These are phyloP conservation scores for Diceros bicornis DNA, from an alignment of 2,797 vertebrate genomes.

Conservation along the genomic window DNA sequence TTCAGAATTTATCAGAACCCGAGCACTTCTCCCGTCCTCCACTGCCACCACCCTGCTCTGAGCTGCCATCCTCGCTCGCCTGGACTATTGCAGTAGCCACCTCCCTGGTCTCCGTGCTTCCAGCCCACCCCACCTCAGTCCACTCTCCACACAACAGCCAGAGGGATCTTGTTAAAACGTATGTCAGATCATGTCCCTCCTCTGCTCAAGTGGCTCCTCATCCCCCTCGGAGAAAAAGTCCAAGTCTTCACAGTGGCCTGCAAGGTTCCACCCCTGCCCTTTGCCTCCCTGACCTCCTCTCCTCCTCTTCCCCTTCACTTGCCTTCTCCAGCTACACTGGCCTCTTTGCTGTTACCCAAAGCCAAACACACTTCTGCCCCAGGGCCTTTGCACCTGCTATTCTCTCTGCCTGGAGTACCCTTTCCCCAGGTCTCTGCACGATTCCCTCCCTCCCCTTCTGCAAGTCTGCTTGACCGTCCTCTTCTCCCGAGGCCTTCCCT, in stretches of 20 bases:
- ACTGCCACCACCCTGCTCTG: not conserved
- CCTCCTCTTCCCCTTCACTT: not conserved
- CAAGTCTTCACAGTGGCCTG: not conserved
- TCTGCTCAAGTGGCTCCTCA: not conserved
- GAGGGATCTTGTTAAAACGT: not conserved
- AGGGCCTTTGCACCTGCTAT: constrained; percentile 20
- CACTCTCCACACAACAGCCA: not conserved
- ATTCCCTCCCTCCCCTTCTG: not conserved
- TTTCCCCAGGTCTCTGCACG: not conserved
- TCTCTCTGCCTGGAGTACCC: not conserved
- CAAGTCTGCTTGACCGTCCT: not conserved
- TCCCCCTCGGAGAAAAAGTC: not conserved
- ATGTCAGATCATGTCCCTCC: not conserved
- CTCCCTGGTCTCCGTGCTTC: not conserved
- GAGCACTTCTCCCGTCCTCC: not conserved
- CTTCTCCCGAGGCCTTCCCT: not conserved
- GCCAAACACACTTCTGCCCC: not conserved
- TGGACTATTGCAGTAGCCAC: not conserved
- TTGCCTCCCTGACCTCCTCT: not conserved
- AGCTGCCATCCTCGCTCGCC: accelerated
- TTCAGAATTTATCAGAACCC: not conserved
- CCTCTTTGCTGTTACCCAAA: not conserved
- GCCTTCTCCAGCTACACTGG: not conserved
- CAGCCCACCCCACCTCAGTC: not conserved
- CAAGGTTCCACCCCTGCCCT: not conserved